Evolutionary conservation across 2,113 vertebrate genomes (phyloP).

Genomic region (Nerophis lumbriciformis): DNA sequence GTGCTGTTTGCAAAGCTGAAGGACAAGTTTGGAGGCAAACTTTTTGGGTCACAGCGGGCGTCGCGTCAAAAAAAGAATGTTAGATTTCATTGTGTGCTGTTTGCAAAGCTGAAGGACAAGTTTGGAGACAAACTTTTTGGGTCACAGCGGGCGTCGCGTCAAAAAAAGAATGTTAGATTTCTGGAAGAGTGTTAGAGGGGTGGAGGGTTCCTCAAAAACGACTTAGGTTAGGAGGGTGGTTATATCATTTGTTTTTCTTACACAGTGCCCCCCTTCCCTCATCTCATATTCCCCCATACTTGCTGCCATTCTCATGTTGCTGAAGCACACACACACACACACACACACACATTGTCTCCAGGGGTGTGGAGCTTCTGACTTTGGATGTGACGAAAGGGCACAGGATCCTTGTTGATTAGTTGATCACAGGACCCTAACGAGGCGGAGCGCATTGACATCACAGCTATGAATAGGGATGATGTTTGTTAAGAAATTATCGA

Average conservation of each 20-base stretch:
- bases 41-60: neutral
- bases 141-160: neutral
- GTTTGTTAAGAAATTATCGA: too few species aligned
- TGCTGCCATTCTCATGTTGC: conserved; percentile 41
- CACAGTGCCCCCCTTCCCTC: conserved; percentile 26
- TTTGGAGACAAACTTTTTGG: conserved; percentile 22
- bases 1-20: conserved; percentile 12
- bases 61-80: conserved; percentile 1
- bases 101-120: conserved; percentile 21
- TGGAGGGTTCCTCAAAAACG: neutral
- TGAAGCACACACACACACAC: conserved; percentile 15
- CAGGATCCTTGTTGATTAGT: too few species aligned
- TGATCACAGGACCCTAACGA: too few species aligned
- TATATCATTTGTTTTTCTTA: conserved; percentile 59
- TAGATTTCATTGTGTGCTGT: conserved; percentile 4
- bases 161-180: conserved; percentile 10
- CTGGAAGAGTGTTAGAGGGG: neutral
- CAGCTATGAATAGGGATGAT: too few species aligned
- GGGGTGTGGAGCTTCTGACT: too few species aligned
- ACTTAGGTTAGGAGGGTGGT: conserved; percentile 32
- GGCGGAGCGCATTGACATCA: too few species aligned
- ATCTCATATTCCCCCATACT: conserved; percentile 15
- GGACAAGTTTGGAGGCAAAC: conserved; percentile 26
- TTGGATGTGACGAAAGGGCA: too few species aligned
- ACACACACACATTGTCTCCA: neutral